These are phyloP conservation scores for Cyprinus carpio DNA, from an alignment of 2,113 vertebrate genomes.

Conservation along the genomic window DNA sequence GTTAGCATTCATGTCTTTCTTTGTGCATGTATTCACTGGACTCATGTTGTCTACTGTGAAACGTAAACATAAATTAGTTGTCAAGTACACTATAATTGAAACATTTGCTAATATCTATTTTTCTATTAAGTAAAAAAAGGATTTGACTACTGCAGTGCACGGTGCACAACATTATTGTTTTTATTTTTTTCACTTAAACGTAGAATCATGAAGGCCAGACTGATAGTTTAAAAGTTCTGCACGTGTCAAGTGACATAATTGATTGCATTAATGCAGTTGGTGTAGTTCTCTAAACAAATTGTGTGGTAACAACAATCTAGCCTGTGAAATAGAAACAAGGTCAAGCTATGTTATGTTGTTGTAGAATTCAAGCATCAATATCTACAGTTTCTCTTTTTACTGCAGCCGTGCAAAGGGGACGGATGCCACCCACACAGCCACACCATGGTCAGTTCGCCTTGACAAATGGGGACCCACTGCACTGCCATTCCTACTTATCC, in stretches of 20 bases:
- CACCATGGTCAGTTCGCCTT: conserved; percentile 98
- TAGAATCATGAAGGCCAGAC: not conserved
- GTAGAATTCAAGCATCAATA: conserved; percentile 90
- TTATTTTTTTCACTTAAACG: not conserved
- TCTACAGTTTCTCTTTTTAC: conserved; percentile 96
- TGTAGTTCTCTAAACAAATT: not conserved
- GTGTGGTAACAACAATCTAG: not conserved
- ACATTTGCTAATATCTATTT: not conserved
- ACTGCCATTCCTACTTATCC: conserved; percentile 99
- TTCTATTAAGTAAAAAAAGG: not conserved
- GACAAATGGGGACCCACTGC: conserved; percentile 99
- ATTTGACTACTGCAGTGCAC: not conserved
- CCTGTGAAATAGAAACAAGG: conserved; percentile 18
- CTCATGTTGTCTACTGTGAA: conserved; percentile 60
- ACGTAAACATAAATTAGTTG: not conserved
- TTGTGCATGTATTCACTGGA: conserved; percentile 81
- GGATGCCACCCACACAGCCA: conserved; percentile 99
- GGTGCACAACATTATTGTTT: not conserved
- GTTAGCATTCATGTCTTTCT: conserved; percentile 82
- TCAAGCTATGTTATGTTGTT: conserved; percentile 41
- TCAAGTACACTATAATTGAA: not conserved
- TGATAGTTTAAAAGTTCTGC: conserved; percentile 16
- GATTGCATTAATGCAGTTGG: not conserved
- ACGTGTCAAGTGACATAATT: not conserved
- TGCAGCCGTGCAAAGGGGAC: conserved; percentile 99